Base-by-base conservation (phyloP, 2,113 vertebrate genomes). In the Cyanoderma ruficeps region DNA sequence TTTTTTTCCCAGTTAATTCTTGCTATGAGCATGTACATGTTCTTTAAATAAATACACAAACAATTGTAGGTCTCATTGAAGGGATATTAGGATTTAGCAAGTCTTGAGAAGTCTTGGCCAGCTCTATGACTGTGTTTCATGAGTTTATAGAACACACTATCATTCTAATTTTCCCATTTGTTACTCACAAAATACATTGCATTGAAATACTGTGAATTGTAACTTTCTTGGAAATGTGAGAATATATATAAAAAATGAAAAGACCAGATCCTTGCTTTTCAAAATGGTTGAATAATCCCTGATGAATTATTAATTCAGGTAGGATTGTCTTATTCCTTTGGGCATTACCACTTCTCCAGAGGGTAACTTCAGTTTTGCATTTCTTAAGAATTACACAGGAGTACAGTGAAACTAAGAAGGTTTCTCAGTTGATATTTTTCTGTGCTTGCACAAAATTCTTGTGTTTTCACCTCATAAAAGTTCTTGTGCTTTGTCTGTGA, bases 281-380 rank as follows among this genome's bases (percentile, higher is more conserved):
- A 82, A 94, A 82, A 59, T 76, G 21, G 16, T 52, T 87, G 61
- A 79, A 82, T 72, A 85, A 61, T 83, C 49, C 23, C 27, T 87
- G 13, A 37, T 93, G 75, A 94, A 90, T 91, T 91, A 89, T 91
- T 91, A 69, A 93, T 85, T 79, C 59, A 60, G 39, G 10, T 31
- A 83, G 25, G 30, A 70, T 69, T 80, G 42, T 90, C 1, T 87
- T 82, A 56, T 11, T 81, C 77, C 87, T 82, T 50, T 39, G 83
- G 63, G 89, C 53, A 53, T 68, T 71, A 6, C 15, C 15, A 22
- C 12, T 67, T 84, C 86, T 65, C 86, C 50, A 52, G 80, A 86
- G 91, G 33, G 11, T 33, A 82, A 10, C 81, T 79, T 81, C 18
- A 37, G 47, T 81, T 93, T 90, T 94, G 31, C 68, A 86, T 93